Conservation (phyloP, 2,113 vertebrate species). For the Chloropsis cyanopogon region DNA sequence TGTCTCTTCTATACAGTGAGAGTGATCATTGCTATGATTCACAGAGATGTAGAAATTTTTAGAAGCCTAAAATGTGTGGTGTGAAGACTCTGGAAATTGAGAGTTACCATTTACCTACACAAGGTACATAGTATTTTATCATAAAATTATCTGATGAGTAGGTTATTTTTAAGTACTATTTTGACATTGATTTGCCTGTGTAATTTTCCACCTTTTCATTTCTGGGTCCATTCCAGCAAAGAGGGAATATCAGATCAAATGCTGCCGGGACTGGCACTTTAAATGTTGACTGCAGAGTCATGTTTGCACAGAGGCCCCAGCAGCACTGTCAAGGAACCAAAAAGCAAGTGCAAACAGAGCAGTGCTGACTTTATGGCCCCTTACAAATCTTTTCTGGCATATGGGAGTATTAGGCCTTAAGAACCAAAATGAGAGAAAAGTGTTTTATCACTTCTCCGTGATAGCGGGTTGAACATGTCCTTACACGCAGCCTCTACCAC, state of each 20-base stretch:
- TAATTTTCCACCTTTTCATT: not conserved
- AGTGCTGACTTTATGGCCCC: slow-evolving; percentile 3
- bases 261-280: not conserved
- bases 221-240: not conserved
- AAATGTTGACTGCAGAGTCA: not conserved
- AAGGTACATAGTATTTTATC: not conserved
- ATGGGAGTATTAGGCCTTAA: not conserved
- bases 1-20: not conserved
- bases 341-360: slow-evolving; percentile 31
- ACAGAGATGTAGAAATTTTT: not conserved
- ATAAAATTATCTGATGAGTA: not conserved
- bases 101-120: not conserved
- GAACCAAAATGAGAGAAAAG: not conserved
- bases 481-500: not conserved
- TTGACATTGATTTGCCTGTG: not conserved
- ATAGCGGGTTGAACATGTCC: not conserved
- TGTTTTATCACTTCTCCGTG: not conserved
- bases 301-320: slow-evolving; percentile 35
- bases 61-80: not conserved
- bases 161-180: not conserved
- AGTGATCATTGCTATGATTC: not conserved
- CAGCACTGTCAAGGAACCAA: not conserved
- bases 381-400: slow-evolving; percentile 23
- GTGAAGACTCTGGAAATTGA: not conserved
- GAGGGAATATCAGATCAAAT: not conserved